Evolutionary conservation across 2,888 invertebrate species (phyloP).

Genomic region (Tribolium freemani): DNA sequence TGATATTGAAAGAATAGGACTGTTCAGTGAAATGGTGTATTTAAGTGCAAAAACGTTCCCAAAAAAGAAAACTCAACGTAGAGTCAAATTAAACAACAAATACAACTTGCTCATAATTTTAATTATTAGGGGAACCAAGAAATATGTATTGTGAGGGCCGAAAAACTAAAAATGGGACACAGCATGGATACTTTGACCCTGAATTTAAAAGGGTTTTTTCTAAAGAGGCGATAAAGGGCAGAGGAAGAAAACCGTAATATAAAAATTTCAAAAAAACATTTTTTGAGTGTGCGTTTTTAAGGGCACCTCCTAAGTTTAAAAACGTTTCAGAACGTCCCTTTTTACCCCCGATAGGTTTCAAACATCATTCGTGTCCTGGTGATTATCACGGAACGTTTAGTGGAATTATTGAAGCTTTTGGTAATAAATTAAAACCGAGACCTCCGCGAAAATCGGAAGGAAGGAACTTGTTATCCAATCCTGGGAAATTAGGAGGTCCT

Average conservation of each 20-base stretch:
- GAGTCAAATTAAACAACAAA: background rate
- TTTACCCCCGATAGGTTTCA: slow-evolving; percentile 62
- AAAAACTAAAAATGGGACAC: slow-evolving; percentile 65
- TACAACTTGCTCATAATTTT: background rate
- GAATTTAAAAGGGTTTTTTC: slow-evolving; percentile 26
- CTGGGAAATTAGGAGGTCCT: slow-evolving; percentile 69
- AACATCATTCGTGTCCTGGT: slow-evolving; percentile 70
- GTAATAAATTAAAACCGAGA: slow-evolving; percentile 48
- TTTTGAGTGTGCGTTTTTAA: slow-evolving; percentile 6
- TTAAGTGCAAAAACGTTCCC: slow-evolving; percentile 58
- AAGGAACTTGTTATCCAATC: slow-evolving; percentile 59
- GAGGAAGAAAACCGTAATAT: slow-evolving; percentile 48
- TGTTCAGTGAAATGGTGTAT: slow-evolving; percentile 68
- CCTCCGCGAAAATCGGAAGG: slow-evolving; percentile 47
- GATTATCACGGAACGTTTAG: slow-evolving; percentile 71
- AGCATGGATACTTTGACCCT: slow-evolving; percentile 68
- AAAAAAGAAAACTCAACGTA: slow-evolving; percentile 39
- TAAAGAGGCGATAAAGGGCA: slow-evolving; percentile 58
- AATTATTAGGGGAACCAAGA: slow-evolving; percentile 51
- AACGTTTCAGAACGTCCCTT: slow-evolving; percentile 57
- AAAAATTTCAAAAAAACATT: too few relatives aligned
- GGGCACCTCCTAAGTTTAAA: slow-evolving; percentile 48
- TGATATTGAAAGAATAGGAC: slow-evolving; percentile 66
- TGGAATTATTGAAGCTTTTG: slow-evolving; percentile 61
- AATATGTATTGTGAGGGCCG: slow-evolving; percentile 62